These are phyloP conservation scores for Bombus polaris DNA, from an alignment of 1,140 invertebrate genomes.

Conservation along the genomic window DNA sequence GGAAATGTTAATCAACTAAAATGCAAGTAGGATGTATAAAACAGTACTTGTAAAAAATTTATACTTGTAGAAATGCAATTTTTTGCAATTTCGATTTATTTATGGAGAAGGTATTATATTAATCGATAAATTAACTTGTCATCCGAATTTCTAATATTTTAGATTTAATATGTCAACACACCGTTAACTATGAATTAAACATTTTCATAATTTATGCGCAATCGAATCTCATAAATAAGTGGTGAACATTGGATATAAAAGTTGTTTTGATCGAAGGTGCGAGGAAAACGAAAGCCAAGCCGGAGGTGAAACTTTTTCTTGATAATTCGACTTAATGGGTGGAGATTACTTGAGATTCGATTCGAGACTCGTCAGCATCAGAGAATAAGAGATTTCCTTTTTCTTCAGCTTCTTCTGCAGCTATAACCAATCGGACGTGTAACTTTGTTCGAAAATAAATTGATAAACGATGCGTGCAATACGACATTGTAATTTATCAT, in stretches of 20 bases:
- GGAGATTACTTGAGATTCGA: slow-evolving; percentile 2
- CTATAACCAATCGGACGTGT: background rate
- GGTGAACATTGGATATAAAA: background rate
- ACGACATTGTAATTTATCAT: background rate
- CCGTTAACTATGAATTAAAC: background rate
- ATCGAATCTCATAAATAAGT: background rate
- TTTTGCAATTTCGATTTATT: background rate
- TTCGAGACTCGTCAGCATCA: background rate
- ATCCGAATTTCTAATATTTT: background rate
- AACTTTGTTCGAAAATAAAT: background rate
- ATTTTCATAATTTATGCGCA: background rate
- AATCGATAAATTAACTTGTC: background rate
- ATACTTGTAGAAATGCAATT: too few species aligned
- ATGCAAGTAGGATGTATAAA: background rate
- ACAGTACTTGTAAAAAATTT: background rate
- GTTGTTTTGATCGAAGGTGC: background rate
- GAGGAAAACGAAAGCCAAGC: slow-evolving; percentile 4
- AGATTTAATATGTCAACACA: background rate
- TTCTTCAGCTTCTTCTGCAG: background rate
- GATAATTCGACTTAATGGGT: slow-evolving; percentile 27
- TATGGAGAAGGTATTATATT: background rate
- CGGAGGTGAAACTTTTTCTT: slow-evolving; percentile 15
- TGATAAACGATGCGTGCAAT: background rate
- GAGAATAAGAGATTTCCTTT: slow-evolving; percentile 46
- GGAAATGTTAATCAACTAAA: background rate